Percentiles rank a stretch among this genome's conserved stretches.
These are phyloP conservation scores for Lepidocyrtoides sp. DNA, from an alignment of 2,888 invertebrate species.

Conservation along the genomic window DNA sequence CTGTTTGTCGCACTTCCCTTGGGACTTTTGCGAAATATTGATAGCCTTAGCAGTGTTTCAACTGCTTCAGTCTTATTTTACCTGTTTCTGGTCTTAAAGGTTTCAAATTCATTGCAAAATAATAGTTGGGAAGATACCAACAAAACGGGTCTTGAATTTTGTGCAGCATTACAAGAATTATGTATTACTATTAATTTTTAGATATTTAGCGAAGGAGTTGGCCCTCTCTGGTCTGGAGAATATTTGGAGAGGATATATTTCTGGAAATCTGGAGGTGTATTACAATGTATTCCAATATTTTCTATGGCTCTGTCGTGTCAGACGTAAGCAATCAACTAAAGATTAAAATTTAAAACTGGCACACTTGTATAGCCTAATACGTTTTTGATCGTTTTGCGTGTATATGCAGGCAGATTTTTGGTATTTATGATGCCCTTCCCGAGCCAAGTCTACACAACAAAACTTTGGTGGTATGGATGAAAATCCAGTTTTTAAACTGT, in stretches of 20 bases:
- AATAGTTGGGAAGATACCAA: too few species aligned
- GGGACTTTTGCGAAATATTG: constrained; percentile 95
- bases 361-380: too few species aligned
- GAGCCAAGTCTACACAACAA: constrained; percentile 94
- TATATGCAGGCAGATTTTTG: constrained; percentile 92
- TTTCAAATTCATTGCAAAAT: too few species aligned
- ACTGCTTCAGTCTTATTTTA: constrained; percentile 97
- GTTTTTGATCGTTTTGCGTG: too few species aligned
- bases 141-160: too few species aligned
- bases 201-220: constrained; percentile 93
- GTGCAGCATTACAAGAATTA: background rate
- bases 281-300: constrained; percentile 98
- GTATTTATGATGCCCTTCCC: constrained; percentile 96
- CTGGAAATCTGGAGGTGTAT: constrained; percentile 94
- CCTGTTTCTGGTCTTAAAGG: constrained; percentile 94
- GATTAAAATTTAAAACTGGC: too few species aligned
- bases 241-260: constrained; percentile 92
- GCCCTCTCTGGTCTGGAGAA: constrained; percentile 91
- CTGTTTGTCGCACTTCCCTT: constrained; percentile 95
- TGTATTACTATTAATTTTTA: constrained; percentile 86
- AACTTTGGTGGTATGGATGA: constrained; percentile 90
- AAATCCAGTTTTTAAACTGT: too few species aligned
- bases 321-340: constrained; percentile 92
- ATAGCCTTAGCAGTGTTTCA: constrained; percentile 95
- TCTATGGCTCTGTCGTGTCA: constrained; percentile 99